Percentiles rank a stretch among this genome's conserved stretches.
Evolutionary conservation across 92 coral and sea anemone genomes (phyloP).

Genomic region (Palythoa grandis): DNA sequence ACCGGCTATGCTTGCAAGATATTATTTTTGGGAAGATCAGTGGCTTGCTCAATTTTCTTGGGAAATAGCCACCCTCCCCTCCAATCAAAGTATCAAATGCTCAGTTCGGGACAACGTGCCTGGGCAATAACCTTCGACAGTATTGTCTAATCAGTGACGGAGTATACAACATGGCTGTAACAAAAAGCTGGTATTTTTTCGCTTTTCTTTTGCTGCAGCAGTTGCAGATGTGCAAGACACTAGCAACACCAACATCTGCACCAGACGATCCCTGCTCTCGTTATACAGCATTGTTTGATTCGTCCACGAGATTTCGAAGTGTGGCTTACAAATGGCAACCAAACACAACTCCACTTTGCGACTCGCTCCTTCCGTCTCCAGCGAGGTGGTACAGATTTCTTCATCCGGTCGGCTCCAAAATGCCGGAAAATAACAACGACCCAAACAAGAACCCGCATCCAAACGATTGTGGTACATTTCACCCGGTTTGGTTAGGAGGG

Average conservation of each 20-base stretch:
- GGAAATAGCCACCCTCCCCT: too few relatives aligned
- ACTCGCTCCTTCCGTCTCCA: not conserved
- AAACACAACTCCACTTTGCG: not conserved
- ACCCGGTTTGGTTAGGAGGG: conserved; percentile 26
- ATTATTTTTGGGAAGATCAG: too few relatives aligned
- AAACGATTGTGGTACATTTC: not conserved
- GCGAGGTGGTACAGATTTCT: conserved; percentile 31
- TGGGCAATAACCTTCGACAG: too few relatives aligned
- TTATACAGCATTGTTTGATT: not conserved
- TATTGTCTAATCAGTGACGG: too few relatives aligned
- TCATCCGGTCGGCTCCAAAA: conserved; percentile 13
- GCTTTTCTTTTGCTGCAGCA: too few relatives aligned
- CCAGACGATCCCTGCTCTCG: not conserved
- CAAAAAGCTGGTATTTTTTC: too few relatives aligned
- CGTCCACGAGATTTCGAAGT: conserved; percentile 19
- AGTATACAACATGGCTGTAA: too few relatives aligned
- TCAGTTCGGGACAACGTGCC: too few relatives aligned
- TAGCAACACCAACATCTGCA: not conserved
- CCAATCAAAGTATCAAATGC: too few relatives aligned
- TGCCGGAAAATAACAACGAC: conserved; percentile 26
- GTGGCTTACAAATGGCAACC: conserved; percentile 10
- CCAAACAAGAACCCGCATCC: conserved; percentile 4
- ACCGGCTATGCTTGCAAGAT: too few relatives aligned
- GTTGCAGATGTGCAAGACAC: too few relatives aligned
- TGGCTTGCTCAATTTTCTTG: too few relatives aligned